Conservation (phyloP, 2,113 vertebrate species). For the Brachyhypopomus occidentalis region DNA sequence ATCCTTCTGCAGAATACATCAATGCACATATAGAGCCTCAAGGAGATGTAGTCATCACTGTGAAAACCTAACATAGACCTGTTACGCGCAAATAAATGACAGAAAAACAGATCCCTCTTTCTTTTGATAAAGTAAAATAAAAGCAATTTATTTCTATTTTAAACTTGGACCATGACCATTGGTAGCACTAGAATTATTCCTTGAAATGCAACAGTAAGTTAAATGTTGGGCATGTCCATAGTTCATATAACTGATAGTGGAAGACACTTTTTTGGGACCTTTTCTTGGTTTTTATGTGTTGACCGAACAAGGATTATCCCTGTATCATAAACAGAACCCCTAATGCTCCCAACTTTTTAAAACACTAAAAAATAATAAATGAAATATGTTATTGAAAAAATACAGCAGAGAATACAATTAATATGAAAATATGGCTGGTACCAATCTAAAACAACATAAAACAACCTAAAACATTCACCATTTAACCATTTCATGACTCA, state of each 20-base stretch:
- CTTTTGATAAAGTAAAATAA: background rate
- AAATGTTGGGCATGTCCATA: background rate
- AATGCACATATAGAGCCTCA: background rate
- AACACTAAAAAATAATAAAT: no score
- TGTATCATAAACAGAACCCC: no score
- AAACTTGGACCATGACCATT: background rate
- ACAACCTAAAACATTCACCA: background rate
- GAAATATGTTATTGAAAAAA: background rate
- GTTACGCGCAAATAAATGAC: background rate
- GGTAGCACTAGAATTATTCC: background rate
- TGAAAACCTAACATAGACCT: conserved; percentile 3
- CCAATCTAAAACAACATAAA: background rate
- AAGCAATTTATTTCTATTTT: background rate
- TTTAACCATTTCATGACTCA: background rate
- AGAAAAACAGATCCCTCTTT: conserved; percentile 20
- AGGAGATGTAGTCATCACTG: background rate
- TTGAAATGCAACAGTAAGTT: background rate
- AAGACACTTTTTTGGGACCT: no score
- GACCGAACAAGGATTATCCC: no score
- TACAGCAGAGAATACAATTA: background rate
- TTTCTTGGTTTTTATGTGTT: no score
- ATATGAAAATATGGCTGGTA: background rate
- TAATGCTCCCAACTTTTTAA: no score
- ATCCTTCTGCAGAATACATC: no score
- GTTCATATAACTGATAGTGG: no score